These are phyloP conservation scores for Toxotes lorentzi DNA, from an alignment of 2,797 vertebrate genomes.

Conservation along the genomic window DNA sequence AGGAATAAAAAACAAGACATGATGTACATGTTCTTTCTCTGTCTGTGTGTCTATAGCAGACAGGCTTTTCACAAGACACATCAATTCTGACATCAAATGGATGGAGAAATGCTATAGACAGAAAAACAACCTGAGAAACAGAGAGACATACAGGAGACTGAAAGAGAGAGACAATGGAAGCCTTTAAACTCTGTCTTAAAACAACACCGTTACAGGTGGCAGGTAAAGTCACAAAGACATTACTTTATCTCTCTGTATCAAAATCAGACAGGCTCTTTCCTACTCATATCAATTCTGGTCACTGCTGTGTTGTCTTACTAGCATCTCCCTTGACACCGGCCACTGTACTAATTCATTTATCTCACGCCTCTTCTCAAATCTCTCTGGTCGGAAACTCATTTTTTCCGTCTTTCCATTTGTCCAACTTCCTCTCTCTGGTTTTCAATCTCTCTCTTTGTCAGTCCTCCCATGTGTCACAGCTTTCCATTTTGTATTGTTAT, in stretches of 20 bases:
- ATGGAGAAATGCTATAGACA: slow-evolving; percentile 27
- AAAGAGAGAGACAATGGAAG: slow-evolving; percentile 14
- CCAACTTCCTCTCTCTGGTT: slow-evolving; percentile 36
- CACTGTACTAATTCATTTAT: slow-evolving; percentile 64
- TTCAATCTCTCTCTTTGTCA: slow-evolving; percentile 54
- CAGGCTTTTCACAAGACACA: slow-evolving; percentile 23
- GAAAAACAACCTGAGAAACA: slow-evolving; percentile 26
- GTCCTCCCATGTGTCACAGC: slow-evolving; percentile 43
- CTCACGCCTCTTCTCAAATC: slow-evolving; percentile 55
- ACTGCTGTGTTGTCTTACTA: slow-evolving; percentile 17
- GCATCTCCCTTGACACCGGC: slow-evolving; percentile 36
- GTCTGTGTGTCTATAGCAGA: neutral
- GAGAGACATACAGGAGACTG: slow-evolving; percentile 11
- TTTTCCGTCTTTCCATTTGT: slow-evolving; percentile 51
- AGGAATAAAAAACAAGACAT: neutral
- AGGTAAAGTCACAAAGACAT: slow-evolving; percentile 47
- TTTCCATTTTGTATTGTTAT: slow-evolving; percentile 46
- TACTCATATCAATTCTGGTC: slow-evolving; percentile 47
- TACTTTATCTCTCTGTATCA: slow-evolving; percentile 2
- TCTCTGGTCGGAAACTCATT: slow-evolving; percentile 37
- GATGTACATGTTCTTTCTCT: neutral
- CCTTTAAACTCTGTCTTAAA: slow-evolving; percentile 15
- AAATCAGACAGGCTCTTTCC: slow-evolving; percentile 5
- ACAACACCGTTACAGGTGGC: too few species aligned
- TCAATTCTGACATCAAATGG: slow-evolving; percentile 25